Conservation (phyloP, 2,797 vertebrate species). For the Pseudochirops cupreus region DNA sequence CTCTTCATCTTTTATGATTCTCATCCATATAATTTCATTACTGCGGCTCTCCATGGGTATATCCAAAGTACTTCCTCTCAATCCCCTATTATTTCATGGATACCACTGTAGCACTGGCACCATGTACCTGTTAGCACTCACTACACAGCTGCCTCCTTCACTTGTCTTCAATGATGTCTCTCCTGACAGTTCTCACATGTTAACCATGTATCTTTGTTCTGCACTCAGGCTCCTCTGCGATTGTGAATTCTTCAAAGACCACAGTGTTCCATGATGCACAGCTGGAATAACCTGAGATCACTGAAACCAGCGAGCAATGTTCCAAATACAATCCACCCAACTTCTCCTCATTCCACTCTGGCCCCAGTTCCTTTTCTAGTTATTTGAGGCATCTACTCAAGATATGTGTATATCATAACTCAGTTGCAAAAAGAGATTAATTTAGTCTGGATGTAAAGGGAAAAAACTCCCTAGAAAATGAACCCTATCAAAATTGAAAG, state of each 20-base stretch:
- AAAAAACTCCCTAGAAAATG: not conserved
- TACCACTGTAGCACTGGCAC: not conserved
- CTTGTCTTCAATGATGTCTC: not conserved
- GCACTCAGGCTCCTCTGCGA: not conserved
- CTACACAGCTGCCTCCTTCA: not conserved
- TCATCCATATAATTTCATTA: not conserved
- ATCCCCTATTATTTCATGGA: not conserved
- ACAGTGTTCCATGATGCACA: not conserved
- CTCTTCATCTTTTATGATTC: not conserved
- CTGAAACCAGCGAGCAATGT: not conserved
- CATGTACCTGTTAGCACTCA: not conserved
- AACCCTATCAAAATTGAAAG: not conserved
- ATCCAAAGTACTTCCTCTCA: not conserved
- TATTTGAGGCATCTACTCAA: not conserved
- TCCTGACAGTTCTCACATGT: not conserved
- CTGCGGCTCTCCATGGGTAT: not conserved
- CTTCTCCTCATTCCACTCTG: not conserved
- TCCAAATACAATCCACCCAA: not conserved
- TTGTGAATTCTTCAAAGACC: not conserved
- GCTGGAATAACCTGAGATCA: not conserved
- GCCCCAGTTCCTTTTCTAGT: not conserved
- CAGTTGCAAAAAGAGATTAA: not conserved
- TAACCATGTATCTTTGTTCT: not conserved
- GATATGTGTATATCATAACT: not conserved
- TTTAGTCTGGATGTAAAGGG: not conserved